Percentiles rank a stretch among this genome's conserved stretches.
Conservation (phyloP, 1,140 invertebrate genomes). For the Cydia pomonella region DNA sequence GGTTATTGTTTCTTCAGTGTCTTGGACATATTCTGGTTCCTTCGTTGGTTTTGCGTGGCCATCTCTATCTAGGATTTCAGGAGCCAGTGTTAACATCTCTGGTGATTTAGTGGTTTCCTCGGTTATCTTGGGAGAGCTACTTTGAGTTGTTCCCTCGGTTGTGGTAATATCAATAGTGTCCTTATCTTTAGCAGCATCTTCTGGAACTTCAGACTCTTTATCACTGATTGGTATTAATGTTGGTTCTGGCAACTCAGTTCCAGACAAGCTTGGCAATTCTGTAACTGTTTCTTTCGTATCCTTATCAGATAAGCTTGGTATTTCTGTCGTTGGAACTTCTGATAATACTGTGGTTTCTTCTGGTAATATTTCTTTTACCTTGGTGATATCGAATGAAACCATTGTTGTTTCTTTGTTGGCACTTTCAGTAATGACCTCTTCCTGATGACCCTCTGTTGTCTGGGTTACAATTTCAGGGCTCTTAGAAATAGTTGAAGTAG, state of each 20-base stretch:
- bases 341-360: not conserved
- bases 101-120: not conserved
- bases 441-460: not conserved
- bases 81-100: not conserved
- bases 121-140: not conserved
- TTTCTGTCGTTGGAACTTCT: conserved; percentile 2
- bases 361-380: not conserved
- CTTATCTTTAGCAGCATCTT: conserved; percentile 12
- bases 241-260: conserved; percentile 18
- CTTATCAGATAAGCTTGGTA: conserved; percentile 27
- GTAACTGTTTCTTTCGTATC: conserved; percentile 41
- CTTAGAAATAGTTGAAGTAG: not conserved
- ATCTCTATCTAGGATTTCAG: not conserved
- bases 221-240: conserved; percentile 21
- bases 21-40: conserved; percentile 20
- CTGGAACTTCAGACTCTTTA: not conserved
- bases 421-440: not conserved
- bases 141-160: not conserved
- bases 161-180: not conserved
- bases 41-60: conserved; percentile 1
- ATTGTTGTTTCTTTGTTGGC: not conserved
- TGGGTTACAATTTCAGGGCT: conserved; percentile 6
- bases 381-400: not conserved
- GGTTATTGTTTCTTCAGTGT: not conserved
- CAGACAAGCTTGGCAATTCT: conserved; percentile 32